Evolutionary conservation across 2,888 invertebrate species (phyloP).

Genomic region (Antheraea assamensis): DNA sequence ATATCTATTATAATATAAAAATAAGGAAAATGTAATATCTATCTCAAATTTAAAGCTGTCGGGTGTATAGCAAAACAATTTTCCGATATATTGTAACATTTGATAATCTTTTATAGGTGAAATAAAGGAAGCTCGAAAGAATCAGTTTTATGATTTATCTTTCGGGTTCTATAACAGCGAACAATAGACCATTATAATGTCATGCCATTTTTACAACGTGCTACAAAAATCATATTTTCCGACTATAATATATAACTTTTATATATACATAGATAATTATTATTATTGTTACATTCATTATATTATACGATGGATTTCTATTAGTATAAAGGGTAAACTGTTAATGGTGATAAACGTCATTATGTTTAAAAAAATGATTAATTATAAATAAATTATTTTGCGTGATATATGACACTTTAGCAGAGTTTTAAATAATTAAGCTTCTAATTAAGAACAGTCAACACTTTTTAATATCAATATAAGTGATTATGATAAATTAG

Average conservation of each 20-base stretch:
- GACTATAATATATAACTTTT: neutral
- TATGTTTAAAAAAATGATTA: neutral
- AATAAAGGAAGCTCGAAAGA: neutral
- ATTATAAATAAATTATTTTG: neutral
- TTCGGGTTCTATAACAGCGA: neutral
- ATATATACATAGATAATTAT: neutral
- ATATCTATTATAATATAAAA: too few species aligned
- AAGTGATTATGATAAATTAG: too few species aligned
- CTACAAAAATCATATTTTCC: neutral
- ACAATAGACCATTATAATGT: conserved; percentile 1
- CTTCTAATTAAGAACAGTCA: too few species aligned
- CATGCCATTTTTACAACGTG: neutral
- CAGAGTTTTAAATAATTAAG: neutral
- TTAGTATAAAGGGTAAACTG: neutral
- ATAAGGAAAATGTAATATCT: neutral
- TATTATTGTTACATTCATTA: neutral
- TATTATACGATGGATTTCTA: neutral
- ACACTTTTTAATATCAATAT: too few species aligned
- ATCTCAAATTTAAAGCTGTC: neutral
- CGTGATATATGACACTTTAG: neutral
- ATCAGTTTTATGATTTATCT: conserved; percentile 2
- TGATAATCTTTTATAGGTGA: neutral
- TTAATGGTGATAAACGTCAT: neutral
- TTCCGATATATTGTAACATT: neutral
- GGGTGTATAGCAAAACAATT: neutral